phyloP scores from a whole-genome alignment of 2,113 vertebrate genomes.

The Lepidiolamprologus cunningtoni region DNA sequence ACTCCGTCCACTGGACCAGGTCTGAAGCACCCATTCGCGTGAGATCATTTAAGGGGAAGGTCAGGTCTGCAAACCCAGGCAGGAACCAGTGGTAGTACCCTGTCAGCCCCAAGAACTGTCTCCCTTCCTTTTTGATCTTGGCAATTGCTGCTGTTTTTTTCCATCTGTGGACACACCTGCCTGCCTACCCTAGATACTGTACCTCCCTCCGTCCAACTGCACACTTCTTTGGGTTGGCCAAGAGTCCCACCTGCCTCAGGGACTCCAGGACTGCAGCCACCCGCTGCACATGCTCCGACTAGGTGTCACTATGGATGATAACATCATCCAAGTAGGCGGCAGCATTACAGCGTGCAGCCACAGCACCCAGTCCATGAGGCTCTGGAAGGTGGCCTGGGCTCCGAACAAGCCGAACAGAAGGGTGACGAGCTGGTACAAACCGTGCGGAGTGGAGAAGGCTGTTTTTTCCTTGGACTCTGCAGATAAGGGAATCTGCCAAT shows the following conservation, averaged over 20 bases:
- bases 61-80: background rate
- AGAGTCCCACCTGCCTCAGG: background rate
- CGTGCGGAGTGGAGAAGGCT: accelerated
- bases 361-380: background rate
- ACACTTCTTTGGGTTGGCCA: background rate
- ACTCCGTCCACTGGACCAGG: background rate
- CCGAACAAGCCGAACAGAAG: background rate
- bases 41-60: background rate
- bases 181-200: background rate
- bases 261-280: background rate
- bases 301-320: background rate
- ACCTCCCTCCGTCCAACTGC: background rate
- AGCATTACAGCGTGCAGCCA: background rate
- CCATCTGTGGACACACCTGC: background rate
- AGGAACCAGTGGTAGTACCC: background rate
- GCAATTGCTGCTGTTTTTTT: background rate
- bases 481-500: background rate
- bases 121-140: background rate
- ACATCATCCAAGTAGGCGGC: background rate
- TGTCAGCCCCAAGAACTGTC: background rate
- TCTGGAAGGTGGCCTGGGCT: background rate
- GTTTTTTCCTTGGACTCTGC: background rate
- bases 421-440: background rate
- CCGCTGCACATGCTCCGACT: background rate
- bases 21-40: background rate